Conservation (phyloP, 2,113 vertebrate genomes). For the Proterorhinus semilunaris region DNA sequence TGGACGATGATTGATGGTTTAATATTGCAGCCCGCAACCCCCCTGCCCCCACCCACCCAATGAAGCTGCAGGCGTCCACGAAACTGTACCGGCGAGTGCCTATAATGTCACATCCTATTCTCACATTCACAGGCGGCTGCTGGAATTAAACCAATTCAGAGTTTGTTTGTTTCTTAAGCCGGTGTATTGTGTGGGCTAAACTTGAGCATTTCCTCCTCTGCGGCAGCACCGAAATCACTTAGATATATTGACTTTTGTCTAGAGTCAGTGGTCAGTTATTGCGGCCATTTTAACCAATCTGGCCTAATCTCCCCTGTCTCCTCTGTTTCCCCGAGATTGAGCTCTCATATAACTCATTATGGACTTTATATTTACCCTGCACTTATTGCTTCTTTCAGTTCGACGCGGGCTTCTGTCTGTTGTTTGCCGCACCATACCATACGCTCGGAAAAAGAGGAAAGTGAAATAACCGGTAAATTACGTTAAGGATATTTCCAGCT, state of each 20-base stretch:
- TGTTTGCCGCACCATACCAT: constrained; percentile 11
- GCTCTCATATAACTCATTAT: constrained; percentile 40
- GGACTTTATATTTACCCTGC: constrained; percentile 20
- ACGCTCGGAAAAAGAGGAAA: background rate
- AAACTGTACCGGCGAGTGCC: constrained; percentile 68
- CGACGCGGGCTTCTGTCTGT: background rate
- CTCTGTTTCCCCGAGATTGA: constrained; percentile 33
- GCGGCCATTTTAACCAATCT: constrained; percentile 61
- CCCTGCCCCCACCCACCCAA: constrained; percentile 80
- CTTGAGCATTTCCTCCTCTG: constrained; percentile 53
- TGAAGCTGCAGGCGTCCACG: constrained; percentile 79
- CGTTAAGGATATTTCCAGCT: constrained; percentile 9
- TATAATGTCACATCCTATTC: constrained; percentile 81
- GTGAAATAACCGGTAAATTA: background rate
- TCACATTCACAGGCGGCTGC: constrained; percentile 71
- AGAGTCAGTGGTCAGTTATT: constrained; percentile 74
- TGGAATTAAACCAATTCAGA: constrained; percentile 79
- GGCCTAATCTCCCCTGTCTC: constrained; percentile 40
- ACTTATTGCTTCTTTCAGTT: constrained; percentile 13
- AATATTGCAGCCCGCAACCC: constrained; percentile 84
- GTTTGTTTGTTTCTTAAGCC: constrained; percentile 63
- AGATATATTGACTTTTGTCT: constrained; percentile 74
- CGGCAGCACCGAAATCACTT: constrained; percentile 67
- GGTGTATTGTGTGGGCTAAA: constrained; percentile 26
- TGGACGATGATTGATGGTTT: constrained; percentile 85